These are phyloP conservation scores for Poecilia velifera DNA, from an alignment of 2,797 vertebrate genomes.

Conservation along the genomic window DNA sequence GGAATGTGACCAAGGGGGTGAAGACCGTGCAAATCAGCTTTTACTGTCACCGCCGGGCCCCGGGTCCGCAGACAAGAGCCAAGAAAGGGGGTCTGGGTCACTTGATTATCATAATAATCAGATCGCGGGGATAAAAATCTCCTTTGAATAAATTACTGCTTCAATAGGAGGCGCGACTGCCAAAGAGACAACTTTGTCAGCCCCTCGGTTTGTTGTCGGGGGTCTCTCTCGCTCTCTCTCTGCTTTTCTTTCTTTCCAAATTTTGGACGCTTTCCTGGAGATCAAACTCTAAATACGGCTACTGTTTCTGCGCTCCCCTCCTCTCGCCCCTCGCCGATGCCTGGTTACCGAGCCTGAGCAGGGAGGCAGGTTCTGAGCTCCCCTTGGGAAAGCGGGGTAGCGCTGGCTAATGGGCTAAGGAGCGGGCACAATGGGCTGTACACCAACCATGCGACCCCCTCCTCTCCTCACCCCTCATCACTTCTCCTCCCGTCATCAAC, in stretches of 20 bases:
- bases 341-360: slow-evolving; percentile 75
- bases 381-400: slow-evolving; percentile 74
- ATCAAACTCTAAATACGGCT: slow-evolving; percentile 77
- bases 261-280: slow-evolving; percentile 79
- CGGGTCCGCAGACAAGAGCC: slow-evolving; percentile 80
- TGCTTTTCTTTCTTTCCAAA: slow-evolving; percentile 69
- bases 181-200: slow-evolving; percentile 86
- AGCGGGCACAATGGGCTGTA: slow-evolving; percentile 74
- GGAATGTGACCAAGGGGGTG: slow-evolving; percentile 81
- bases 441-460: slow-evolving; percentile 48
- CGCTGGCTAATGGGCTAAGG: slow-evolving; percentile 79
- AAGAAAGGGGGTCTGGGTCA: slow-evolving; percentile 81
- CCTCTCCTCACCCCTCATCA: slow-evolving; percentile 7
- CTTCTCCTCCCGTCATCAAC: slow-evolving; percentile 30
- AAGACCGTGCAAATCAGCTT: slow-evolving; percentile 87
- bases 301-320: slow-evolving; percentile 76
- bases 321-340: slow-evolving; percentile 57
- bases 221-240: slow-evolving; percentile 20
- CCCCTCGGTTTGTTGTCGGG: slow-evolving; percentile 70
- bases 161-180: slow-evolving; percentile 86
- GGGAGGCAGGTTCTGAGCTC: slow-evolving; percentile 59
- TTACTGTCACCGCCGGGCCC: slow-evolving; percentile 81
- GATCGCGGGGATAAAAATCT: slow-evolving; percentile 85
- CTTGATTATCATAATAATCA: slow-evolving; percentile 87
- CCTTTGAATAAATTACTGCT: slow-evolving; percentile 86